Conservation (phyloP, 2,888 invertebrate species). For the Drosophila flavopinicola region DNA sequence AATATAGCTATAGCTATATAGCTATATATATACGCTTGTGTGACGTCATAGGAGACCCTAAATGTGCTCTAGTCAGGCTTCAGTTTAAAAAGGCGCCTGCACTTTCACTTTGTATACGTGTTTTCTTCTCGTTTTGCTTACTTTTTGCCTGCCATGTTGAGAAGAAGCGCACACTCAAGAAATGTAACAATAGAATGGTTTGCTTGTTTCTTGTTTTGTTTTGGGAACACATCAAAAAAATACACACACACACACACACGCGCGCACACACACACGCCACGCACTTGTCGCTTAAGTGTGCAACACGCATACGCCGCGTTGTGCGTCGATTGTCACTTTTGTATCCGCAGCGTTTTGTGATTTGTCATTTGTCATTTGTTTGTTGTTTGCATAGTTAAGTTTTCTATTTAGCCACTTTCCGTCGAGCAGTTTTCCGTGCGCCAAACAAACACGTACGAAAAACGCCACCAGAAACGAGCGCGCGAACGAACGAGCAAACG, state of each 20-base stretch:
- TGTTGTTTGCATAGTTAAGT: slow-evolving; percentile 14
- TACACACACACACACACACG: background rate
- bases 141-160: slow-evolving; percentile 6
- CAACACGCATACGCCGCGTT: slow-evolving; percentile 65
- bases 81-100: slow-evolving; percentile 15
- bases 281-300: no score
- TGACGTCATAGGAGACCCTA: slow-evolving; percentile 55
- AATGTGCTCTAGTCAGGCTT: slow-evolving; percentile 11
- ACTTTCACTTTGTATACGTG: slow-evolving; percentile 33
- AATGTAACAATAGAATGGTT: background rate
- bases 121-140: slow-evolving; percentile 2
- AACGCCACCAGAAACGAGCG: slow-evolving; percentile 27
- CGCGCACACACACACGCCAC: no score
- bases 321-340: slow-evolving; percentile 35
- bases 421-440: slow-evolving; percentile 21
- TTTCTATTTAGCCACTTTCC: slow-evolving; percentile 15
- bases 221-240: background rate
- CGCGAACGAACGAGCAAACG: slow-evolving; percentile 22
- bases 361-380: slow-evolving; percentile 32
- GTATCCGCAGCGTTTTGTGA: background rate
- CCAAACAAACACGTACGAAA: slow-evolving; percentile 42
- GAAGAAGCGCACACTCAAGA: slow-evolving; percentile 1
- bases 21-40: slow-evolving; percentile 12
- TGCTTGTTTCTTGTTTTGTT: no score
- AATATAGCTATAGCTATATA: background rate